Conservation (phyloP, 2,113 vertebrate species). For the Pogonocichla stellata region DNA sequence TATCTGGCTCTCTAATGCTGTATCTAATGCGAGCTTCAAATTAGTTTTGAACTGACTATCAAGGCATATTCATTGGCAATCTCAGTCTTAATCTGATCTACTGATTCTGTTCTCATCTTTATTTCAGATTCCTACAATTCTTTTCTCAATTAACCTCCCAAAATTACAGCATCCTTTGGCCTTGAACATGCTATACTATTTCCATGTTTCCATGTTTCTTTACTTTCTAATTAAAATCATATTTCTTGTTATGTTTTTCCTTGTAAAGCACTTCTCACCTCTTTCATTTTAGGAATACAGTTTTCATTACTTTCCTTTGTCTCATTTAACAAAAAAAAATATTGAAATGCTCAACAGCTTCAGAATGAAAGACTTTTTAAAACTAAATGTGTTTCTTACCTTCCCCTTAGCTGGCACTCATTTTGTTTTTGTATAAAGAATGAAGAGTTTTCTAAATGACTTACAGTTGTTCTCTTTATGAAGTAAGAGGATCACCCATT, state of each 20-base stretch:
- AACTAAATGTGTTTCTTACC: not conserved
- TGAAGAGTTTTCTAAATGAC: not conserved
- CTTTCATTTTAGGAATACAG: not conserved
- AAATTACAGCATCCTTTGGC: not conserved
- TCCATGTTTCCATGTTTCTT: not conserved
- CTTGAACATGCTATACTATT: not conserved
- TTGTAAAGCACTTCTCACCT: not conserved
- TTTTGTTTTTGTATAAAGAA: not conserved
- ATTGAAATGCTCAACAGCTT: not conserved
- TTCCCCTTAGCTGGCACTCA: not conserved
- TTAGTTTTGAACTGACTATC: not conserved
- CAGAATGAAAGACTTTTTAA: not conserved
- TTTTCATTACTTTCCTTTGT: not conserved
- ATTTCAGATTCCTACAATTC: not conserved
- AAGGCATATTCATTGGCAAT: not conserved
- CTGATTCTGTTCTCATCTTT: not conserved
- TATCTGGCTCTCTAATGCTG: not conserved
- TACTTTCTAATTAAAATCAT: not conserved
- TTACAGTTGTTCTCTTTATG: not conserved
- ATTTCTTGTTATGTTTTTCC: not conserved
- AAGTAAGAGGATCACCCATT: not conserved
- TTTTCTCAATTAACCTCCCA: not conserved
- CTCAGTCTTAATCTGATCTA: not conserved
- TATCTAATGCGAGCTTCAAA: not conserved
- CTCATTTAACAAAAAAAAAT: not conserved